These are phyloP conservation scores for Chymomyza procnemis DNA, from an alignment of 2,888 invertebrate species.

Conservation along the genomic window DNA sequence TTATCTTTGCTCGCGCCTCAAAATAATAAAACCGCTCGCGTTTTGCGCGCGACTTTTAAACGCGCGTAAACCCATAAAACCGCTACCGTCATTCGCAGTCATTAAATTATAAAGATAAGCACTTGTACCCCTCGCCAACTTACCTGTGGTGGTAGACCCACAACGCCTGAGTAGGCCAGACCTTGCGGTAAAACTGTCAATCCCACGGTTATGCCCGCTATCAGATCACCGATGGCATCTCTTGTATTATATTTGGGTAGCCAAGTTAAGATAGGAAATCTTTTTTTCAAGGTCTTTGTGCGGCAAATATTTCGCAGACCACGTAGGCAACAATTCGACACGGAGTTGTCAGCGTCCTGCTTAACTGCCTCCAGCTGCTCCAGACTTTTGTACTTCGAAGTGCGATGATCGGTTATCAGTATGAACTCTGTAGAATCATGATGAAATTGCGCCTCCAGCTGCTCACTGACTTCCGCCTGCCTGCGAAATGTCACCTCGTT, in stretches of 20 bases:
- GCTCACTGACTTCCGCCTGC: conserved; percentile 58
- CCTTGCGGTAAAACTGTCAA: conserved; percentile 85
- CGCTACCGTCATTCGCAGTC: conserved; percentile 8
- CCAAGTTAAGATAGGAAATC: conserved; percentile 88
- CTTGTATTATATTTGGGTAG: conserved; percentile 85
- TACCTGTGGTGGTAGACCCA: conserved; percentile 86
- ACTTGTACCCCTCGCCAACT: conserved; percentile 30
- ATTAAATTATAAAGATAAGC: neutral
- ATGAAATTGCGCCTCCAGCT: conserved; percentile 68
- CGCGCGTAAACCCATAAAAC: neutral
- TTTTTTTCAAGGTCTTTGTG: conserved; percentile 85
- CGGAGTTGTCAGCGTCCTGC: conserved; percentile 28
- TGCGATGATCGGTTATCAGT: conserved; percentile 73
- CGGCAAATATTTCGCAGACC: conserved; percentile 80
- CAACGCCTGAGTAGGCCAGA: conserved; percentile 88
- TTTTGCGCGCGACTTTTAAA: neutral
- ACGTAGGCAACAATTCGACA: conserved; percentile 37
- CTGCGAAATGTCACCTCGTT: conserved; percentile 67
- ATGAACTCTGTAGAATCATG: conserved; percentile 75
- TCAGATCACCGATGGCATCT: conserved; percentile 89
- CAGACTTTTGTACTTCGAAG: conserved; percentile 60
- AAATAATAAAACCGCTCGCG: neutral
- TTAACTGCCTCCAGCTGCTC: conserved; percentile 55
- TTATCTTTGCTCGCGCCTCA: too few species aligned
- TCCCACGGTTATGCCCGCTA: conserved; percentile 96